Percentiles rank a stretch among this genome's conserved stretches.
Conservation (phyloP, 1,140 invertebrate genomes). For the Ceratina calcarata region DNA sequence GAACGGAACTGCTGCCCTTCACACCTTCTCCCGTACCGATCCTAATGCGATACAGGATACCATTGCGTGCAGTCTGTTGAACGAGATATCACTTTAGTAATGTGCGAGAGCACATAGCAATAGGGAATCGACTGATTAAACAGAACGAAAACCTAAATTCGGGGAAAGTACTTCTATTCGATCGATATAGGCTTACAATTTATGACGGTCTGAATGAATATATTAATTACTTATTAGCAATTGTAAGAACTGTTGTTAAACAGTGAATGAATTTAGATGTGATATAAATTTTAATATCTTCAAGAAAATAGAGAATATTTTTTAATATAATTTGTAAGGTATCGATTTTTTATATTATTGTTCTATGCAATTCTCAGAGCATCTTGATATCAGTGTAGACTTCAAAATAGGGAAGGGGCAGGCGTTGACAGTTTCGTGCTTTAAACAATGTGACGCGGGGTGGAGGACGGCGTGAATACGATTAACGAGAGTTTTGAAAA, state of each 20-base stretch:
- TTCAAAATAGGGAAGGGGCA: not conserved
- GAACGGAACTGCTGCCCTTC: not conserved
- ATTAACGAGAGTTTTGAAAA: slow-evolving; percentile 30
- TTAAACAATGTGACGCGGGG: not conserved
- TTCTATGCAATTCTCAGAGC: too few species aligned
- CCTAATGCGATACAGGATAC: slow-evolving; percentile 3
- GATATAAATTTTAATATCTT: not conserved
- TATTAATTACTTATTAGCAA: too few species aligned
- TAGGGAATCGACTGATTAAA: too few species aligned
- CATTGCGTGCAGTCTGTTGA: not conserved
- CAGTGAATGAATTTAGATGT: not conserved
- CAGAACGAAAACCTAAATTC: too few species aligned
- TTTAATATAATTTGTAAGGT: too few species aligned
- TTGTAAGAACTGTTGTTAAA: not conserved
- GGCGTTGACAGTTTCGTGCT: not conserved
- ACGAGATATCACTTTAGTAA: slow-evolving; percentile 13
- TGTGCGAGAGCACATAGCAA: not conserved
- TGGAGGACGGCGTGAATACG: not conserved
- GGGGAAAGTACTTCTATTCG: too few species aligned
- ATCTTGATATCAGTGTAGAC: too few species aligned
- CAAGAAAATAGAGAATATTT: not conserved
- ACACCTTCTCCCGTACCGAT: not conserved
- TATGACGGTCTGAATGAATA: too few species aligned
- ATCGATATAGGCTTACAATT: too few species aligned
- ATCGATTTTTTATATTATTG: too few species aligned